A percentile compares a stretch with the other conserved stretches of the same genome.
These are phyloP conservation scores for Microcebus griseorufus DNA, from an alignment of 2,113 vertebrate genomes.

Conservation along the genomic window DNA sequence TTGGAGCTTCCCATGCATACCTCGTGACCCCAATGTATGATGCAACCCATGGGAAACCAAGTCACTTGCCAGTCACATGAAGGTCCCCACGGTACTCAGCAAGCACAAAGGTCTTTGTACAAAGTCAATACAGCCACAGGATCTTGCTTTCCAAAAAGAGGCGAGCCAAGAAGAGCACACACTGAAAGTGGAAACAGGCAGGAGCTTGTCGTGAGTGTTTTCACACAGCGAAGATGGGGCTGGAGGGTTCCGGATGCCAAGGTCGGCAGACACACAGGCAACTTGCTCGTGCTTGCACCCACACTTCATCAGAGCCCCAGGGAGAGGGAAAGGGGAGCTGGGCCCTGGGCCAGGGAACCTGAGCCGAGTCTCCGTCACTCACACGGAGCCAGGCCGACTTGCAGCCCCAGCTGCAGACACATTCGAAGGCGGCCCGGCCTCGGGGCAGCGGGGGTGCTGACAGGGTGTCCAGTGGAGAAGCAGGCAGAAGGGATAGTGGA, in stretches of 20 bases:
- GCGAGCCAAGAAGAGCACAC: background rate
- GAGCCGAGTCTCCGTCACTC: background rate
- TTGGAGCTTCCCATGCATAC: background rate
- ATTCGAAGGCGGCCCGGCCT: background rate
- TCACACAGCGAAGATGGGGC: background rate
- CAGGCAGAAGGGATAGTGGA: background rate
- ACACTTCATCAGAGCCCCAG: background rate
- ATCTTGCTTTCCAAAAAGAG: conserved; percentile 5
- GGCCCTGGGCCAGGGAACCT: background rate
- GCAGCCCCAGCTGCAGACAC: background rate
- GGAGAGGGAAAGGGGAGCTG: background rate
- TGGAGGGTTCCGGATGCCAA: background rate
- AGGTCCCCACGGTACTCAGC: background rate
- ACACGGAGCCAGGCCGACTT: background rate
- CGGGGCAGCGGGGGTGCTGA: background rate
- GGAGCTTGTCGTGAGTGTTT: background rate
- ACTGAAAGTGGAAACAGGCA: background rate
- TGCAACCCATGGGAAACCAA: conserved; percentile 35
- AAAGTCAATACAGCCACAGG: background rate
- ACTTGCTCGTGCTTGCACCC: background rate
- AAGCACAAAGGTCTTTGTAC: conserved; percentile 6
- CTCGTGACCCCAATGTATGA: conserved; percentile 1
- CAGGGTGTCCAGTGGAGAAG: background rate
- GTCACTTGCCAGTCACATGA: background rate
- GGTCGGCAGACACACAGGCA: background rate